Percentiles rank a stretch among this genome's conserved stretches.
Evolutionary conservation across 2,888 invertebrate genomes (phyloP).

Genomic region (Leptothorax acervorum): DNA sequence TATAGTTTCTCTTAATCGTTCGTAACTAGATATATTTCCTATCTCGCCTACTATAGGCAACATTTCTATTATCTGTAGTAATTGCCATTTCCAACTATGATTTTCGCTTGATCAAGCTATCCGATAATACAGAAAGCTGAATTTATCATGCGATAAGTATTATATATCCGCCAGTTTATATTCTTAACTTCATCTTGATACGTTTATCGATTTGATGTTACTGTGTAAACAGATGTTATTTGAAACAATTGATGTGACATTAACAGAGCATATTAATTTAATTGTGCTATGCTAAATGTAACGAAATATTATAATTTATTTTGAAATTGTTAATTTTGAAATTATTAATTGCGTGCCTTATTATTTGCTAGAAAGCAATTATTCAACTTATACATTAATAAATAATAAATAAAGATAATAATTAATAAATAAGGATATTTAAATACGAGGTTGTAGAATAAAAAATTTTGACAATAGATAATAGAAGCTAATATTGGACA

Average conservation of each 20-base stretch:
- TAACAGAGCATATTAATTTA: conserved; percentile 45
- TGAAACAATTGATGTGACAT: conserved; percentile 24
- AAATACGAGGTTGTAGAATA: not conserved
- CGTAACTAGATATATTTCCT: conserved; percentile 6
- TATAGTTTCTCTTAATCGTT: not conserved
- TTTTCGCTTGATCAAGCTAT: not conserved
- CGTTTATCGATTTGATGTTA: conserved; percentile 32
- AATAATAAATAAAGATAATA: not conserved
- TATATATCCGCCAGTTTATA: not conserved
- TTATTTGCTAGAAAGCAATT: conserved; percentile 29
- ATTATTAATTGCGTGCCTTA: conserved; percentile 7
- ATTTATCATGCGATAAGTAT: conserved; percentile 16
- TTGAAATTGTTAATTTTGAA: conserved; percentile 29
- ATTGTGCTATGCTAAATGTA: conserved; percentile 25
- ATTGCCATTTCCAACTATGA: not conserved
- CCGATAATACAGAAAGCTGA: conserved; percentile 1
- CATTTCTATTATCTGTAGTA: not conserved
- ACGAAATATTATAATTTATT: conserved; percentile 39
- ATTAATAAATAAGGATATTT: conserved; percentile 16
- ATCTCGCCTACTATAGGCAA: not conserved
- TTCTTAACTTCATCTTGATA: conserved; percentile 1
- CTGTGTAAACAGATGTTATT: conserved; percentile 15
- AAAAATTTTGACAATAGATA: not conserved
- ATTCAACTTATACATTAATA: conserved; percentile 8
- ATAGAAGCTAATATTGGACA: not conserved